Evolutionary conservation across 2,888 invertebrate species (phyloP).

Genomic region (Blastobasis lacticolella): DNA sequence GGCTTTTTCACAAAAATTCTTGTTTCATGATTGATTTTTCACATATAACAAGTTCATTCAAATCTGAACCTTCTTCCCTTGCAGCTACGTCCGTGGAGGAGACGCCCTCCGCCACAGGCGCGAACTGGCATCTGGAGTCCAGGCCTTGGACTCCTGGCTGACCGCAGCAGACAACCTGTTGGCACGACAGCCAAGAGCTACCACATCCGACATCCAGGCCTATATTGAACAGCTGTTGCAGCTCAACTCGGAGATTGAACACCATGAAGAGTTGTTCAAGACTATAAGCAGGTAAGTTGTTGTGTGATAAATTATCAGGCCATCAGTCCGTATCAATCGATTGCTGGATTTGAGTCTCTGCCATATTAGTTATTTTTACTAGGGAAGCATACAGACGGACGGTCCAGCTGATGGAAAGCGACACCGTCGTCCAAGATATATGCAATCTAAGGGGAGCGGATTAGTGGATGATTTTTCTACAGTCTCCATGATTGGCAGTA

Average conservation of each 20-base stretch:
- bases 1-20: no score
- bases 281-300: constrained; percentile 80
- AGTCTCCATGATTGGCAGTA: no score
- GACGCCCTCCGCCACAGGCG: constrained; percentile 87
- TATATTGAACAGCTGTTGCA: constrained; percentile 86
- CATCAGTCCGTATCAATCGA: no score
- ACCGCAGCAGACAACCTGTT: constrained; percentile 82
- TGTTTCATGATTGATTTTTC: no score
- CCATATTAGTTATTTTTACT: no score
- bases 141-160: constrained; percentile 86
- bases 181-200: constrained; percentile 80
- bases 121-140: constrained; percentile 83
- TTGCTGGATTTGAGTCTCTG: no score
- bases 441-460: no score
- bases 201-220: constrained; percentile 83
- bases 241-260: constrained; percentile 87
- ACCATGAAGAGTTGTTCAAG: constrained; percentile 92
- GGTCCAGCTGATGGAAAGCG: no score
- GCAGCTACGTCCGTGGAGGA: constrained; percentile 85
- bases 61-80: neutral
- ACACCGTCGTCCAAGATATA: no score
- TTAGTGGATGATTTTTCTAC: no score
- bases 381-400: no score
- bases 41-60: neutral
- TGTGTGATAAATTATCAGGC: no score